Conservation (phyloP, 1,140 invertebrate species). For the Galendromus occidentalis region DNA sequence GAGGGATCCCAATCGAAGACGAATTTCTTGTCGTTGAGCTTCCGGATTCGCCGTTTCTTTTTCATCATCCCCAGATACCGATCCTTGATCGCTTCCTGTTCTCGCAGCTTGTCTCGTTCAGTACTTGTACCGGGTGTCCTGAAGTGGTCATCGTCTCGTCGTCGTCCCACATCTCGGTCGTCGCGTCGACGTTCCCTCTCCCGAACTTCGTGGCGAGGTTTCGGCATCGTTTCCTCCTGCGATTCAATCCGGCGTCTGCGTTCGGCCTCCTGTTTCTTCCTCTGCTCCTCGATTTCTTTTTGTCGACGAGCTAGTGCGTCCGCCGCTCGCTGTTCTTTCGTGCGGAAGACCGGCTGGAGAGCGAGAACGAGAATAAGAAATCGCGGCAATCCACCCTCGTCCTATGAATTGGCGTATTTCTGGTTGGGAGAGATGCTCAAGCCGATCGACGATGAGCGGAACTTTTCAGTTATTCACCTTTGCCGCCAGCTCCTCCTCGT, state of each 20-base stretch:
- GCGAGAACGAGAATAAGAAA: too few species aligned
- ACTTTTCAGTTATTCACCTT: too few species aligned
- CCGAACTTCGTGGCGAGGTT: conserved; percentile 15
- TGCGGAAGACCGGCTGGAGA: conserved; percentile 71
- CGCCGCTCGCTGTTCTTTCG: conserved; percentile 76
- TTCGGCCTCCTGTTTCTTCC: conserved; percentile 46
- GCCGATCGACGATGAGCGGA: too few species aligned
- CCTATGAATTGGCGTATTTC: too few species aligned
- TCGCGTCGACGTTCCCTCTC: conserved; percentile 16
- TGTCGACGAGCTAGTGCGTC: conserved; percentile 70
- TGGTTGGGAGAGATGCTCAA: too few species aligned
- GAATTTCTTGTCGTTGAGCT: conserved; percentile 95
- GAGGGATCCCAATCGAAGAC: conserved; percentile 99
- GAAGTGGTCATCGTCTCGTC: not conserved
- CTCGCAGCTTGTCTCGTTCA: conserved; percentile 66
- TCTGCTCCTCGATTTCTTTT: conserved; percentile 49
- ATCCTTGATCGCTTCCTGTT: conserved; percentile 78
- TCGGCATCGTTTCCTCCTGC: conserved; percentile 19
- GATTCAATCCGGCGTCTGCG: conserved; percentile 41
- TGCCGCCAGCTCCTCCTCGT: conserved; percentile 72
- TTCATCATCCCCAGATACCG: conserved; percentile 84
- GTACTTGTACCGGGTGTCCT: not conserved
- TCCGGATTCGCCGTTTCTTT: conserved; percentile 70
- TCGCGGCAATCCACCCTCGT: too few species aligned
- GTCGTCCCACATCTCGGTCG: not conserved